Evolutionary conservation across 2,888 invertebrate species (phyloP).

Genomic region (Leucophenga maculata): DNA sequence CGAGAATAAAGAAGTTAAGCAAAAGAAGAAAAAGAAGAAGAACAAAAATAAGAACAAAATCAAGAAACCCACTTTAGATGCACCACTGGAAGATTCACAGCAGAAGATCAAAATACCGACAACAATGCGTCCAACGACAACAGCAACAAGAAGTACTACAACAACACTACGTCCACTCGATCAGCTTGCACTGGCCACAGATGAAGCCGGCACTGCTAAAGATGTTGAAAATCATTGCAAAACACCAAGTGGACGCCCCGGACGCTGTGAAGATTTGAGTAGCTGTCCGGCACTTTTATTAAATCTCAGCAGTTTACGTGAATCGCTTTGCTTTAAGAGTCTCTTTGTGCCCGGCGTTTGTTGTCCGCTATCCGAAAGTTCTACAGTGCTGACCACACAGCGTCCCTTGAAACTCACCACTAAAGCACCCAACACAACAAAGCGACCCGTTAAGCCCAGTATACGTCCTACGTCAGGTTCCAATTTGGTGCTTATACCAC

Average conservation of each 20-base stretch:
- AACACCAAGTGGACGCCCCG: conserved; percentile 85
- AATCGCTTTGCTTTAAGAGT: conserved; percentile 92
- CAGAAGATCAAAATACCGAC: conserved; percentile 60
- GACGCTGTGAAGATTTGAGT: conserved; percentile 89
- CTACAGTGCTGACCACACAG: conserved; percentile 67
- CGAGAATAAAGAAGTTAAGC: conserved; percentile 69
- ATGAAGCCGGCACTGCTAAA: conserved; percentile 72
- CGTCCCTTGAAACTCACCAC: conserved; percentile 66
- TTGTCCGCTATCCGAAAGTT: conserved; percentile 78
- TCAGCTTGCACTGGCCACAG: conserved; percentile 69
- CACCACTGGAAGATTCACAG: neutral
- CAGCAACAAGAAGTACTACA: conserved; percentile 31
- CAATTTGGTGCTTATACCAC: conserved; percentile 66
- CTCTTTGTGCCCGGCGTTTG: conserved; percentile 94
- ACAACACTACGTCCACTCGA: conserved; percentile 51
- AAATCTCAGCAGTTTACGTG: conserved; percentile 85
- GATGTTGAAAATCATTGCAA: conserved; percentile 80
- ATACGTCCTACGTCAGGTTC: conserved; percentile 60
- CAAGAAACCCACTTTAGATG: conserved; percentile 66
- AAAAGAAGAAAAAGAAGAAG: conserved; percentile 67
- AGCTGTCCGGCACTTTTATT: conserved; percentile 89
- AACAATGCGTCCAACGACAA: conserved; percentile 61
- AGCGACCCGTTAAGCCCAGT: conserved; percentile 65
- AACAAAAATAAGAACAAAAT: conserved; percentile 66
- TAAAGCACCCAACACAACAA: conserved; percentile 67